Evolutionary conservation across 2,888 invertebrate species (phyloP).

Genomic region (Hypomecis punctinalis): DNA sequence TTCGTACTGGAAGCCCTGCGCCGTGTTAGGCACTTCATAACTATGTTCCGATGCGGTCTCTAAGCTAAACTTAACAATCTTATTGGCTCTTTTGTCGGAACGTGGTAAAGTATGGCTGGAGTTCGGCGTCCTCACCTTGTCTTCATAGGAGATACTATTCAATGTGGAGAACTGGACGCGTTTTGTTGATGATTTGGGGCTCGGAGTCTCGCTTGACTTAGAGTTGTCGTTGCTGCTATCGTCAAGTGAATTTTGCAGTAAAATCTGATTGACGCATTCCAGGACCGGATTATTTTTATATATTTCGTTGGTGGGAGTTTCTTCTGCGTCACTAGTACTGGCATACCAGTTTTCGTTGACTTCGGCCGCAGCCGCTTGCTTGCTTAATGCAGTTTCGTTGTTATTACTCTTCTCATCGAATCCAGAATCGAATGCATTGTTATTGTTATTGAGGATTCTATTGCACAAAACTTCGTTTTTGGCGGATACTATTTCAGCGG

Average conservation of each 20-base stretch:
- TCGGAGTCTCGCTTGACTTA: slow-evolving; percentile 77
- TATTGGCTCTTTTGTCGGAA: slow-evolving; percentile 78
- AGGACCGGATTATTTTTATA: slow-evolving; percentile 93
- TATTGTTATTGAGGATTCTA: slow-evolving; percentile 63
- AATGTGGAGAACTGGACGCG: slow-evolving; percentile 87
- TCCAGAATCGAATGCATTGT: slow-evolving; percentile 61
- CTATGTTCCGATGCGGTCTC: slow-evolving; percentile 84
- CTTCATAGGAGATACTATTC: slow-evolving; percentile 85
- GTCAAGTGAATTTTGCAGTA: slow-evolving; percentile 89
- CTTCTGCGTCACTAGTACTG: slow-evolving; percentile 91
- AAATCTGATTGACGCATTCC: slow-evolving; percentile 94
- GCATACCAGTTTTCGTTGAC: slow-evolving; percentile 92
- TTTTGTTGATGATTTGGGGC: slow-evolving; percentile 80
- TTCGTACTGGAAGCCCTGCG: slow-evolving; percentile 81
- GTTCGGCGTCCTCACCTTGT: slow-evolving; percentile 69
- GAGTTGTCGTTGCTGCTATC: slow-evolving; percentile 82
- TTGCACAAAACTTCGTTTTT: slow-evolving; percentile 78
- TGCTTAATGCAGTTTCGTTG: slow-evolving; percentile 58
- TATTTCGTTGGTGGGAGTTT: slow-evolving; percentile 88
- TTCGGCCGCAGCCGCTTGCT: slow-evolving; percentile 69
- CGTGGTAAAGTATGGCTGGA: slow-evolving; percentile 71
- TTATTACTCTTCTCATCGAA: slow-evolving; percentile 74
- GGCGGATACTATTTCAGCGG: slow-evolving; percentile 71
- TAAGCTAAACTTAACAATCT: slow-evolving; percentile 81
- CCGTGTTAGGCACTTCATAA: slow-evolving; percentile 86